Evolutionary conservation across 2,888 invertebrate genomes (phyloP), one percentile per base, ranked within the genome.

Genomic region (Amphipyra berbera): DNA sequence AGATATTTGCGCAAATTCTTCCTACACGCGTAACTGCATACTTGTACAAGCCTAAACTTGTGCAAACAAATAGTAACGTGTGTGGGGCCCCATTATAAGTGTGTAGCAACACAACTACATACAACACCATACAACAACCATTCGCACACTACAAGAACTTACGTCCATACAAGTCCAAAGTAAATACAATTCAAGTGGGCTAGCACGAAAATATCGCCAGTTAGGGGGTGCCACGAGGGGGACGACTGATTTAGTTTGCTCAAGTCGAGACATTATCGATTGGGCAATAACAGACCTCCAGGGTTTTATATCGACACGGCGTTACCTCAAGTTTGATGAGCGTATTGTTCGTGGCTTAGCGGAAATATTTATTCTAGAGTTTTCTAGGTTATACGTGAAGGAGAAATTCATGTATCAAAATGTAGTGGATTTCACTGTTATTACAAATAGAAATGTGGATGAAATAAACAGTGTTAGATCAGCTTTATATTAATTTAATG

Each of bases 261-360:
- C 85, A 86, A 85, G 76, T 81, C 79, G 86, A 85, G 85, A 86
- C 85, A 76, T 81, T 88, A 90, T 90, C 86, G 90, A 90, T 89
- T 88, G 81, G 73, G 73, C 73, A 82, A 75, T 79, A 81, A 78
- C 53, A 61, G 42, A 41, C 52, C 35, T 61, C 40, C 45, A 9
- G 37, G 33, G 48, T 38, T 49, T 47, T 15, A 15, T 67, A 37
- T 10, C 55, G 47, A n/a, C 38, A 50, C 47, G 40, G 54, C 44
- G 46, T 71, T 35, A 14, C 21, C 21, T 56, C 7, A 4, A 8
- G 10, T 38, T 38, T 49, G 13, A 21, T 40, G n/a, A 38, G 30
- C 30, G 35, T 13, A 27, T 8, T 45, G 6, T 12, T 27, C 37
- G 37, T 10, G 37, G 10, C 4, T 12, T 9, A 1, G 12, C 37